Evolutionary conservation across 2,113 vertebrate species (phyloP).

Genomic region (Pogonocichla stellata): DNA sequence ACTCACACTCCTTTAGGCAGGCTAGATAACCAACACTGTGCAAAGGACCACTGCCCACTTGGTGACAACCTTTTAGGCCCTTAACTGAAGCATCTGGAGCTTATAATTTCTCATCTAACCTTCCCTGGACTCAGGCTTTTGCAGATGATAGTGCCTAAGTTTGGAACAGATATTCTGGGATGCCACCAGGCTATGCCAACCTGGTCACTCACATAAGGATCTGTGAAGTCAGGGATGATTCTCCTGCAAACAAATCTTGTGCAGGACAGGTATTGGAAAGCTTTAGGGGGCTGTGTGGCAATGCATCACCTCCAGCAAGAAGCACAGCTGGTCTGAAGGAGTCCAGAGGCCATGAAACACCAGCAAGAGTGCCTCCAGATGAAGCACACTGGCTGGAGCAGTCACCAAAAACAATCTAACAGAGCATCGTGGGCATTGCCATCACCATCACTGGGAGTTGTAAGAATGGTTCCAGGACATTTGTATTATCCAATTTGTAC

Average conservation of each 20-base stretch:
- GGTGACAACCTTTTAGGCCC: not conserved
- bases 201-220: not conserved
- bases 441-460: not conserved
- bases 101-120: not conserved
- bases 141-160: not conserved
- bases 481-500: conserved; percentile 46
- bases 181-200: not conserved
- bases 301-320: not conserved
- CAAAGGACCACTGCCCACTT: not conserved
- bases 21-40: not conserved
- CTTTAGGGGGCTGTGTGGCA: not conserved
- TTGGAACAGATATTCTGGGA: not conserved
- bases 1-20: not conserved
- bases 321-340: not conserved
- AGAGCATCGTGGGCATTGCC: not conserved
- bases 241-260: not conserved
- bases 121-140: not conserved
- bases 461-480: not conserved
- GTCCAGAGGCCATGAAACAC: not conserved
- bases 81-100: not conserved
- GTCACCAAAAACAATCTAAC: not conserved
- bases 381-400: not conserved
- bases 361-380: not conserved
- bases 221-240: too few relatives aligned
- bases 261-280: not conserved